Percentiles rank a stretch among this genome's conserved stretches.
Conservation (phyloP, 2,113 vertebrate genomes). For the Pachypanchax playfairii region DNA sequence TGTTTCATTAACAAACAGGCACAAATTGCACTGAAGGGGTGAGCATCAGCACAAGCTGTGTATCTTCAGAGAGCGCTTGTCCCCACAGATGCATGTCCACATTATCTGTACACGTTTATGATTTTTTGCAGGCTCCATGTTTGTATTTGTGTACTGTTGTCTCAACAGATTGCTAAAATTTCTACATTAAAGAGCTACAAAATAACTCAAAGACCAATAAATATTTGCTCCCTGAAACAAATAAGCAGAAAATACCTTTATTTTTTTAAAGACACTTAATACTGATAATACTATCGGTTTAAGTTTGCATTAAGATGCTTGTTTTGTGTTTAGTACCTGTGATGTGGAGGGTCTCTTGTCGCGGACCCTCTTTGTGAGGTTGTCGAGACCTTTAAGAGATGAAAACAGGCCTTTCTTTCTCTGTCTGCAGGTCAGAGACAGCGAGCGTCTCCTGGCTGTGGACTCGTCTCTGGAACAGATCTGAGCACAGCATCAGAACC, state of each 20-base stretch:
- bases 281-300: no score
- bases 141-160: neutral
- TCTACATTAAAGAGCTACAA: no score
- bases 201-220: no score
- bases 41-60: neutral
- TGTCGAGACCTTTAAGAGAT: constrained; percentile 93
- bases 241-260: no score
- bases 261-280: no score
- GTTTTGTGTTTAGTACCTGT: constrained; percentile 80
- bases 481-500: constrained; percentile 72
- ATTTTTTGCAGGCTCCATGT: constrained; percentile 2
- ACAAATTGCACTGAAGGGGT: neutral
- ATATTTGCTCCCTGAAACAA: no score
- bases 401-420: constrained; percentile 91
- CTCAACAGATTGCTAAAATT: no score
- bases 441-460: constrained; percentile 87
- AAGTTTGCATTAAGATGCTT: neutral
- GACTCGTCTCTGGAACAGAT: constrained; percentile 94
- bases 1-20: constrained; percentile 24
- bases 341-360: constrained; percentile 89
- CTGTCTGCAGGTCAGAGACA: constrained; percentile 85
- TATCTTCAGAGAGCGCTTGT: neutral
- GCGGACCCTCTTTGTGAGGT: constrained; percentile 87
- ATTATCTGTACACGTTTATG: neutral
- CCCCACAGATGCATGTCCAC: neutral